Base-by-base conservation (phyloP, 2,113 vertebrate genomes). In the Rattus rattus region DNA sequence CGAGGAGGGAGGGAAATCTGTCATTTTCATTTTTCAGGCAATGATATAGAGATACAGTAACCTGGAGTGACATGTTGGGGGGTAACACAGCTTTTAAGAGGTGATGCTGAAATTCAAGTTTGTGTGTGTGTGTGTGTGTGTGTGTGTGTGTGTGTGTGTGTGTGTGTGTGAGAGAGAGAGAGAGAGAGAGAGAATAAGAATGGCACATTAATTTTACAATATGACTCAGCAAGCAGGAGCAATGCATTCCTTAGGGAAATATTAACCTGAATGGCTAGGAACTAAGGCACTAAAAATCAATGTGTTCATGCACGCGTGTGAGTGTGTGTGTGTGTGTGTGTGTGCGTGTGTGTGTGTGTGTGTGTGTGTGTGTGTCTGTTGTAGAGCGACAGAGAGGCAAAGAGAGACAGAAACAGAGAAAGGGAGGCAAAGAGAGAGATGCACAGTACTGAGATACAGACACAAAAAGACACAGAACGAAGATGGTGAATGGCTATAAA, bases 11-110 rank as follows among this genome's bases (percentile, higher is more conserved):
- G 67, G 30, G 28, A 12, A 3, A 39, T 67, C 79, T 81, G 20
- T 33, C 52, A 56, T 72, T 98, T 76, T 47, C 47, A 33, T 88
- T 88, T 88, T 94, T 80, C 19, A 88, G 49, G 39, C 39, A 85
- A 96, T 87, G 84, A 88, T 93, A 92, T 9, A 43, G 52, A 89
- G 39, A 20, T 11, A 3, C 28, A 85, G 5, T 54, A 36, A 96
- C 7, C 56, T 76, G 43, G 70, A 75, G 73, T 49, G 65, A 80
- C 6, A 79, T 65, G 47, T 33, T n/a, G 79, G 7, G 7, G n/a
- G 20, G 43, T 91, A 56, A 80, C 36, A 80, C 6, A 84, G 56
- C 39, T 65, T 89, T 9, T 39, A 77, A 92, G 14, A 12, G 56
- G 52, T 20, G 90, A 89, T n/a, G 39, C 33, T 91, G 81, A 69